phyloP scores from a whole-genome alignment of 2,797 vertebrate species.

The Microctenopoma steveboyesi region DNA sequence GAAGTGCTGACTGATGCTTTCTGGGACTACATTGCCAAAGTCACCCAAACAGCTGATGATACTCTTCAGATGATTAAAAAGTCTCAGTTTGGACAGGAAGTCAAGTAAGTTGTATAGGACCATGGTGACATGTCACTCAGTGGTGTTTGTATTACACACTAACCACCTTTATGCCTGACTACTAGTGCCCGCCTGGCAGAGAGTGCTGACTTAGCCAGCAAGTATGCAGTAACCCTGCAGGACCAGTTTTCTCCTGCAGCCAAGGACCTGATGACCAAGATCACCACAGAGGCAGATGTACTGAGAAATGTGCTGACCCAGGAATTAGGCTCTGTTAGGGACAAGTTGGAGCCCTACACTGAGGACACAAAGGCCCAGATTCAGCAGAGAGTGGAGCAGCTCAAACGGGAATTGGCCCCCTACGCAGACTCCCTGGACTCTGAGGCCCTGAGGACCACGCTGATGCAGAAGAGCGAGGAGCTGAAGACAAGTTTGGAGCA shows the following conservation, averaged over 20 bases:
- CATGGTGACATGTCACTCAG: not conserved
- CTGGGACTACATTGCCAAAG: conserved; percentile 83
- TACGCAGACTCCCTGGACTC: conserved; percentile 80
- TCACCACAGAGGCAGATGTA: conserved; percentile 76
- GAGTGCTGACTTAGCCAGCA: conserved; percentile 75
- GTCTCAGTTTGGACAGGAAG: conserved; percentile 81
- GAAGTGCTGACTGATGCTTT: conserved; percentile 84
- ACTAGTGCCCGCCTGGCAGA: conserved; percentile 74
- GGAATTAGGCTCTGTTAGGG: conserved; percentile 70
- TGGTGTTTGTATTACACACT: not conserved
- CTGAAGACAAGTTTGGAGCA: conserved; percentile 76
- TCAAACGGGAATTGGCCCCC: conserved; percentile 75
- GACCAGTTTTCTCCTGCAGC: conserved; percentile 74
- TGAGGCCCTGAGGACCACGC: conserved; percentile 71
- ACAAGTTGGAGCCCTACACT: conserved; percentile 76
- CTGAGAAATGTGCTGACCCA: conserved; percentile 70
- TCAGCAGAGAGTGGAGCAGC: conserved; percentile 78
- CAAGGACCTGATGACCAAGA: conserved; percentile 76
- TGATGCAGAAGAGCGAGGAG: conserved; percentile 82
- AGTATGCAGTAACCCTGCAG: conserved; percentile 75
- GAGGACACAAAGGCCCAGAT: conserved; percentile 79
- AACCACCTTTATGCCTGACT: not conserved
- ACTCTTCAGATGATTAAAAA: conserved; percentile 81
- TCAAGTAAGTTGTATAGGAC: conserved; percentile 79
- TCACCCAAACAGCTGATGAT: conserved; percentile 82